Percentiles rank a stretch among this genome's conserved stretches.
These are phyloP conservation scores for Drosophila vallismaia DNA, from an alignment of 2,888 invertebrate species.

Conservation along the genomic window DNA sequence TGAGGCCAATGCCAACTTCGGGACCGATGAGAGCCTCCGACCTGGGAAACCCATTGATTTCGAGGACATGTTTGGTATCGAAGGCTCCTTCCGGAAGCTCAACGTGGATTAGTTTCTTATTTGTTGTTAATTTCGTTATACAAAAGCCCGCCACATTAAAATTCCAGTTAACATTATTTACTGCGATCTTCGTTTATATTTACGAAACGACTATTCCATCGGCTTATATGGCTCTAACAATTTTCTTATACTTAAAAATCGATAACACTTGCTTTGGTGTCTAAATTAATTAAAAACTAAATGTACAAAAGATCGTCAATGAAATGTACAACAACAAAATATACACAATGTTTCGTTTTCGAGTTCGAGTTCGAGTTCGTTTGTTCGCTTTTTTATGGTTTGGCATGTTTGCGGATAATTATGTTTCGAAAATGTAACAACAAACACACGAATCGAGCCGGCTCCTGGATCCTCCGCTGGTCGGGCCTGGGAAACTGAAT, in stretches of 20 bases:
- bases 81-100: slow-evolving; percentile 81
- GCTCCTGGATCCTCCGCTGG: slow-evolving; percentile 67
- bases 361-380: slow-evolving; percentile 13
- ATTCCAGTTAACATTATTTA: slow-evolving; percentile 28
- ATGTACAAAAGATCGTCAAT: slow-evolving; percentile 38
- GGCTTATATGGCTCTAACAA: slow-evolving; percentile 53
- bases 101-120: slow-evolving; percentile 69
- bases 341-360: slow-evolving; percentile 38
- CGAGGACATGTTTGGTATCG: slow-evolving; percentile 75
- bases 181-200: slow-evolving; percentile 38
- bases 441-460: slow-evolving; percentile 32
- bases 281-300: slow-evolving; percentile 33
- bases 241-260: slow-evolving; percentile 57
- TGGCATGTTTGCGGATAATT: slow-evolving; percentile 38
- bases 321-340: slow-evolving; percentile 46
- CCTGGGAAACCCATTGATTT: slow-evolving; percentile 73
- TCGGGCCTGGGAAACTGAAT: slow-evolving; percentile 76
- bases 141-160: not conserved
- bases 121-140: not conserved
- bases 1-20: slow-evolving; percentile 68
- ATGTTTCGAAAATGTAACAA: slow-evolving; percentile 23
- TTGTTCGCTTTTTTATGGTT: slow-evolving; percentile 15
- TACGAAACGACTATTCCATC: slow-evolving; percentile 19
- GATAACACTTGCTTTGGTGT: slow-evolving; percentile 50
- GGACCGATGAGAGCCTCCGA: slow-evolving; percentile 74